Conservation (phyloP, 1,140 invertebrate species). For the Hypsibius dujardini region DNA sequence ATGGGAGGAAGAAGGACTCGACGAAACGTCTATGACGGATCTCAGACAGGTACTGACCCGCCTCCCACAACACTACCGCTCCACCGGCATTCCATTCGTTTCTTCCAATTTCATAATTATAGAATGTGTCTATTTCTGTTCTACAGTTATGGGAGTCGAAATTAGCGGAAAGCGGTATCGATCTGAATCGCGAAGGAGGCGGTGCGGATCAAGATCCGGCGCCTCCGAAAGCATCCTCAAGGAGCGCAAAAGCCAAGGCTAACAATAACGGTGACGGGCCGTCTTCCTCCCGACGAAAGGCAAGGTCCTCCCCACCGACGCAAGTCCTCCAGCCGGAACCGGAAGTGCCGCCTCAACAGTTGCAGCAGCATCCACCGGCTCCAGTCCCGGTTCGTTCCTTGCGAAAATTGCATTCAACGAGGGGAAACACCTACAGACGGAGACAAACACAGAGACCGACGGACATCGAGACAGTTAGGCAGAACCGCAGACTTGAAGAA, state of each 20-base stretch:
- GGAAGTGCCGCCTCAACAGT: too few species aligned
- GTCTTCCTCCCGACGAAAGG: not conserved
- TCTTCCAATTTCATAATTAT: too few species aligned
- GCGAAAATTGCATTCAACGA: too few species aligned
- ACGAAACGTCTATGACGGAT: not conserved
- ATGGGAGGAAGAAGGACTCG: slow-evolving; percentile 11
- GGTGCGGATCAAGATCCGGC: not conserved
- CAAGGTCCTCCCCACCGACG: not conserved
- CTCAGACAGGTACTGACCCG: not conserved
- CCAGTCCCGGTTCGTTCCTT: too few species aligned
- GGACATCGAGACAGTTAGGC: too few species aligned
- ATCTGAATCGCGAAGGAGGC: not conserved
- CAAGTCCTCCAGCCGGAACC: too few species aligned
- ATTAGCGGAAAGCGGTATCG: not conserved
- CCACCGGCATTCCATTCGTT: too few species aligned
- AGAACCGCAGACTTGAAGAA: too few species aligned
- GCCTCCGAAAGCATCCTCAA: not conserved
- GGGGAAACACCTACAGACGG: too few species aligned
- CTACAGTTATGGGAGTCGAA: slow-evolving; percentile 7
- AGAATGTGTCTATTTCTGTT: not conserved
- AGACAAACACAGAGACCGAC: too few species aligned
- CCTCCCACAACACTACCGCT: too few species aligned
- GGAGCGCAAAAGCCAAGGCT: not conserved
- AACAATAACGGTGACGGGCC: not conserved
- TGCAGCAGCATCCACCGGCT: too few species aligned